Conservation (phyloP, 2,113 vertebrate genomes). For the Litocranius walleri region DNA sequence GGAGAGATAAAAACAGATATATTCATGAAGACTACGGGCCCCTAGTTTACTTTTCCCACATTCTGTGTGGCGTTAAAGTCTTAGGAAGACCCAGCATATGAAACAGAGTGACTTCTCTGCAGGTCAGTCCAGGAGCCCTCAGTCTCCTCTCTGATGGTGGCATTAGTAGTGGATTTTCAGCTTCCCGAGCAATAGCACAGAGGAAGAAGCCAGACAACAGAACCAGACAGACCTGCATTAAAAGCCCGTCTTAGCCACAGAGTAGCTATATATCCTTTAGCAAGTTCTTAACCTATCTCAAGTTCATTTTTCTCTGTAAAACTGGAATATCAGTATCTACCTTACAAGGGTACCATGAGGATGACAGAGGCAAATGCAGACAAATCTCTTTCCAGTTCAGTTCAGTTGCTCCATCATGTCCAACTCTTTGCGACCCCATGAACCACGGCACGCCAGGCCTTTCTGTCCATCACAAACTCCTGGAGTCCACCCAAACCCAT, state of each 20-base stretch:
- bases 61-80: fast-evolving
- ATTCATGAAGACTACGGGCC: neutral
- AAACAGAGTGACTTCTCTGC: neutral
- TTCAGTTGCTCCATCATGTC: fast-evolving
- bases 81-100: neutral
- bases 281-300: neutral
- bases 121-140: neutral
- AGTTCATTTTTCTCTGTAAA: neutral
- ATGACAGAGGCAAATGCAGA: neutral
- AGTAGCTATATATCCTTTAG: neutral
- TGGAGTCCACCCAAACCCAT: too few relatives aligned
- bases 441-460: fast-evolving
- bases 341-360: neutral
- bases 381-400: neutral
- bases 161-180: neutral
- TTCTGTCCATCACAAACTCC: too few relatives aligned
- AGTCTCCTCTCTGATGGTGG: neutral
- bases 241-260: neutral
- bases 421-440: too few relatives aligned
- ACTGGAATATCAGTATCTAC: neutral
- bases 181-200: neutral
- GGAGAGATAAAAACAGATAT: neutral
- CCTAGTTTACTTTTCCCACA: neutral
- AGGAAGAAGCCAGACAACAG: neutral
- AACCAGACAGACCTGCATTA: neutral